Base-by-base conservation (phyloP, 2,888 invertebrate genomes). In the Drosophila helvetica region DNA sequence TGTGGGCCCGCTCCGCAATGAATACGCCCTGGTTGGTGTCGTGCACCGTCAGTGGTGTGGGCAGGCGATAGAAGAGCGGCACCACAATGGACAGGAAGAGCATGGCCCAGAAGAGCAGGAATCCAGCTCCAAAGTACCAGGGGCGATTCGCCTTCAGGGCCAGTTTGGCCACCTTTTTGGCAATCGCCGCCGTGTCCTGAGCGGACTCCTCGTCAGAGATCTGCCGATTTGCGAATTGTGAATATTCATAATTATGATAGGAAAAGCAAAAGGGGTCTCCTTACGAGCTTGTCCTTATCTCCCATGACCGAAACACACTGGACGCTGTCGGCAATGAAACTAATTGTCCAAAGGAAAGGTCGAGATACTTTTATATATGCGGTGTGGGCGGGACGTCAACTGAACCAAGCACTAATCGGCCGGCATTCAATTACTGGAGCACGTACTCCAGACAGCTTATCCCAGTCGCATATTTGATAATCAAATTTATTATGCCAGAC, bases 1-100 rank as follows among this genome's bases (percentile, higher is more conserved):
- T 71, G 27, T 84, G 82, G 0, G 82, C 82, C 5, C 87, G 73
- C 43, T 87, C 82, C 18, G 87, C 76, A 54, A 87, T 79, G 12
- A 81, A 87, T 1, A 54, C 72, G 46, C 65, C 70, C 19, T 61
- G 59, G 1, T 45, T 7, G 3, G 55, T 55, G 17, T 81, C 81
- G 27, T 84, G 79, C 8, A 75, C 51, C 2, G 75, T 68, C 1
- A 61, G 68, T 0, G 90, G 61, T 4, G 63, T 79, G 7, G 91
- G 91, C 5, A 91, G 72, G 1, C 78, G 77, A 38, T 86, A 78
- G 18, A 86, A 84, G 0, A 81, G 38, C 0, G 85, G 86, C 53
- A 86, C 51, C 0, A 88, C 86, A 0, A 90, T 77, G 17, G 85
- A 86, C 22, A 85, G 79, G 30, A 91, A 85, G 3, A 91, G 69